A percentile compares a stretch with the other conserved stretches of the same genome.
Conservation (phyloP, 1,140 invertebrate species). For the Antheraea pernyi region DNA sequence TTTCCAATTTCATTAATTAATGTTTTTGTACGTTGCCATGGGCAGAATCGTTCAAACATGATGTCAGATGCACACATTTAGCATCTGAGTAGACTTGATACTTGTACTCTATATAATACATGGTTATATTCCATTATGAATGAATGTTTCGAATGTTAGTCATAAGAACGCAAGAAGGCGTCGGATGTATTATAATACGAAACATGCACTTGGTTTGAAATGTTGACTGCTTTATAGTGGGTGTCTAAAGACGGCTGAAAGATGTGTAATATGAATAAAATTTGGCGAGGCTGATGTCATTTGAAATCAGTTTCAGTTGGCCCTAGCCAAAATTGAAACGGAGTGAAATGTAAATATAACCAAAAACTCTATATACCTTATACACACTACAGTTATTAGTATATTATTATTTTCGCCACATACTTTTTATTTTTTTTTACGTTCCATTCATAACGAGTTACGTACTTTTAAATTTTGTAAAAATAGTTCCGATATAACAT, state of each 20-base stretch:
- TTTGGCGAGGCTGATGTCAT: conserved; percentile 3
- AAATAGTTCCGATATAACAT: no score
- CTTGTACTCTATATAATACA: background rate
- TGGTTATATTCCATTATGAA: background rate
- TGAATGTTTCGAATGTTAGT: background rate
- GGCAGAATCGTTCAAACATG: background rate
- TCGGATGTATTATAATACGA: background rate
- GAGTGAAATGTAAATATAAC: background rate
- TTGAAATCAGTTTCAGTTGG: background rate
- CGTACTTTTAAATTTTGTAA: no score
- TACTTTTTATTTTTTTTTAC: no score
- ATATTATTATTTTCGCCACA: no score
- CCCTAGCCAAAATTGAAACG: background rate
- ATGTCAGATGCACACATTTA: background rate
- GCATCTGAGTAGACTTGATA: background rate
- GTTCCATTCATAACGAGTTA: no score
- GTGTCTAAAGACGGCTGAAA: background rate
- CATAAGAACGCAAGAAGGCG: background rate
- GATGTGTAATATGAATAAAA: background rate
- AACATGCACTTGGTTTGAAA: background rate
- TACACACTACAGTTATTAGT: no score
- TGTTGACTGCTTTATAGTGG: background rate
- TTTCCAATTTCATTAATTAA: background rate
- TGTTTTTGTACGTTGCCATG: background rate
- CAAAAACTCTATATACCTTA: no score